phyloP scores from a whole-genome alignment of 2,113 vertebrate genomes.

The Galemys pyrenaicus region DNA sequence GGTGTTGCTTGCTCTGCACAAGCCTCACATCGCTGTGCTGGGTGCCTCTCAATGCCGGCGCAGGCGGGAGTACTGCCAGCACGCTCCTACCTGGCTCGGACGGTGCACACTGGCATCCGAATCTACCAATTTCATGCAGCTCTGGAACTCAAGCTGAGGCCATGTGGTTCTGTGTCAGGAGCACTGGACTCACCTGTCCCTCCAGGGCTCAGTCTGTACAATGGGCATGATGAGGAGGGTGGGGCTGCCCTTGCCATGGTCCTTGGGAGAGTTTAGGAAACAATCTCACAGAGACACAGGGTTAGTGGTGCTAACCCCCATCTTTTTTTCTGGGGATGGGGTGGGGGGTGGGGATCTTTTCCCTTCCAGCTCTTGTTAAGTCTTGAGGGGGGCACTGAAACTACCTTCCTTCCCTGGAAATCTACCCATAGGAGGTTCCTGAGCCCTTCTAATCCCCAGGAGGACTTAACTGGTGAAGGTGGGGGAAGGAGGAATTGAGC shows the following conservation, averaged over 20 bases:
- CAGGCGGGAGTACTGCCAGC: neutral
- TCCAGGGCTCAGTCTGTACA: neutral
- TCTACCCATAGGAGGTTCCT: neutral
- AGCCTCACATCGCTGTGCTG: neutral
- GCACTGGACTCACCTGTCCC: neutral
- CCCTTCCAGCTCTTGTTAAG: neutral
- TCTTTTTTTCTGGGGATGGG: neutral
- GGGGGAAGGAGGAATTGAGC: neutral
- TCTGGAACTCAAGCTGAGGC: neutral
- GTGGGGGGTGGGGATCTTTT: neutral
- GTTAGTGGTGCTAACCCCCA: neutral
- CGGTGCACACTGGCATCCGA: neutral
- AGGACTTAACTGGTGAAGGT: neutral
- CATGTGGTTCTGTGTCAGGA: neutral
- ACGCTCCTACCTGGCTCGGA: neutral
- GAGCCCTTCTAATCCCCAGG: neutral
- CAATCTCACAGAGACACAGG: fast-evolving
- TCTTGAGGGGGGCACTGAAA: neutral
- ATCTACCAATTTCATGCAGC: neutral
- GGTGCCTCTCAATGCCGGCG: no score
- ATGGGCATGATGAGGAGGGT: no score
- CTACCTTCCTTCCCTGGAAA: neutral
- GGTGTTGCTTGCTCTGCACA: neutral
- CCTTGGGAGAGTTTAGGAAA: neutral
- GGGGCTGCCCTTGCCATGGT: neutral